Evolutionary conservation across 2,797 vertebrate genomes (phyloP).

Genomic region (Poecilia gillii): DNA sequence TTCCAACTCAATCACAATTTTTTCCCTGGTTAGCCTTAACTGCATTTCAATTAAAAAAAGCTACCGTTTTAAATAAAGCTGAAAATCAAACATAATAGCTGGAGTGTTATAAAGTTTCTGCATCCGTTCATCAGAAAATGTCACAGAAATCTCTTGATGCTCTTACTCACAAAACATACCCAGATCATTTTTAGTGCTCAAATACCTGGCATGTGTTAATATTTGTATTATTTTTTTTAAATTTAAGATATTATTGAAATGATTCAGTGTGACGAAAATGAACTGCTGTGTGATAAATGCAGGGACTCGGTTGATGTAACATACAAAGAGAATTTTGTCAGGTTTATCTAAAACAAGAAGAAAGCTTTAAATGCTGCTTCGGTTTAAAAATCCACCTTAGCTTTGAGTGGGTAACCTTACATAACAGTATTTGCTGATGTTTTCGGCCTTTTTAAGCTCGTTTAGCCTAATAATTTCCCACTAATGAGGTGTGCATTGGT

Average conservation of each 20-base stretch:
- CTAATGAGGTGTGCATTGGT: constrained; percentile 29
- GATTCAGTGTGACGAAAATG: neutral
- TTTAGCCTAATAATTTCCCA: constrained; percentile 22
- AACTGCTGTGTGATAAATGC: neutral
- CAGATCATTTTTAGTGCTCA: too few species aligned
- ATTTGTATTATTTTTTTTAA: neutral
- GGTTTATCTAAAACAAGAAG: neutral
- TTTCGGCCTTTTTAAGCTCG: constrained; percentile 12
- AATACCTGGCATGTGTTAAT: too few species aligned
- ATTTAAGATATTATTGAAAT: neutral
- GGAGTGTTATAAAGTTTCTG: neutral
- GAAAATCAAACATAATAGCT: neutral
- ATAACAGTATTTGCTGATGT: constrained; percentile 8
- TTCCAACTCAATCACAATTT: neutral
- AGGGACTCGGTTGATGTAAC: neutral
- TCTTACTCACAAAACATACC: too few species aligned
- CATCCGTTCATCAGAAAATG: neutral
- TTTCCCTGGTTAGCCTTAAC: too few species aligned
- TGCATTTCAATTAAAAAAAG: neutral
- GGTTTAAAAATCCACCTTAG: neutral
- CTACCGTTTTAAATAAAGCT: neutral
- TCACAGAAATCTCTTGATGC: neutral
- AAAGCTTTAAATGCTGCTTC: neutral
- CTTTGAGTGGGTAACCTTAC: neutral
- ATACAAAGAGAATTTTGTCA: neutral